phyloP scores from a whole-genome alignment of 2,888 invertebrate genomes.

The Lasioglossum oenotherae region DNA sequence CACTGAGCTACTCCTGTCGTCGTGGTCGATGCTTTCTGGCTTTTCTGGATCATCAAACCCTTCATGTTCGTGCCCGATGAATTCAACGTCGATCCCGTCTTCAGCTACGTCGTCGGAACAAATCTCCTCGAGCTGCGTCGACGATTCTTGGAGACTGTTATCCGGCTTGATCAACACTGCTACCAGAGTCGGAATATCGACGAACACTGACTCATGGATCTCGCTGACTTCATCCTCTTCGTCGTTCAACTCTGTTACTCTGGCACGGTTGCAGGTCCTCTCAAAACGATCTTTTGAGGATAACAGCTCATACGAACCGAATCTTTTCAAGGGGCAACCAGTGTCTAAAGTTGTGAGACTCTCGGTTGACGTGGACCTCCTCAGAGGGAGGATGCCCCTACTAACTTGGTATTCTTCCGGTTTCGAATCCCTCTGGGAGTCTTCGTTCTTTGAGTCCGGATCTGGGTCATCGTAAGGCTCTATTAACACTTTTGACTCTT shows the following conservation, averaged over 20 bases:
- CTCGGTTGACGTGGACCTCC: constrained; percentile 70
- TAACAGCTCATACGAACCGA: constrained; percentile 70
- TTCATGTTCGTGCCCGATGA: constrained; percentile 43
- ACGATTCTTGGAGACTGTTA: constrained; percentile 60
- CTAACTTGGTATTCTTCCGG: background rate
- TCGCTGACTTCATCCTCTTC: constrained; percentile 67
- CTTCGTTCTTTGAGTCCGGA: constrained; percentile 3
- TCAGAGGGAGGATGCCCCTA: constrained; percentile 31
- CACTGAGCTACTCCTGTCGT: constrained; percentile 49
- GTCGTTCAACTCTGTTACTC: constrained; percentile 71
- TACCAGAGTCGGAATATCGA: constrained; percentile 79
- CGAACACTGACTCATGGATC: constrained; percentile 75
- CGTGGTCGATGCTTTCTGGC: constrained; percentile 41
- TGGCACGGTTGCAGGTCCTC: constrained; percentile 68
- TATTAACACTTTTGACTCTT: background rate
- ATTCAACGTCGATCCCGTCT: constrained; percentile 68
- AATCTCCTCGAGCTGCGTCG: constrained; percentile 77
- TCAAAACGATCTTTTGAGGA: constrained; percentile 42
- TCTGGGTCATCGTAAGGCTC: background rate
- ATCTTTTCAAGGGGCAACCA: constrained; percentile 54
- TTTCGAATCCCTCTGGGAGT: background rate
- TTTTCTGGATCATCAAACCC: constrained; percentile 46
- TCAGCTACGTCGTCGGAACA: constrained; percentile 71
- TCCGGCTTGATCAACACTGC: constrained; percentile 80
- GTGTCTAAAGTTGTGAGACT: constrained; percentile 46